phyloP scores from a whole-genome alignment of 2,797 vertebrate species.

The Acipenser transmontanus region DNA sequence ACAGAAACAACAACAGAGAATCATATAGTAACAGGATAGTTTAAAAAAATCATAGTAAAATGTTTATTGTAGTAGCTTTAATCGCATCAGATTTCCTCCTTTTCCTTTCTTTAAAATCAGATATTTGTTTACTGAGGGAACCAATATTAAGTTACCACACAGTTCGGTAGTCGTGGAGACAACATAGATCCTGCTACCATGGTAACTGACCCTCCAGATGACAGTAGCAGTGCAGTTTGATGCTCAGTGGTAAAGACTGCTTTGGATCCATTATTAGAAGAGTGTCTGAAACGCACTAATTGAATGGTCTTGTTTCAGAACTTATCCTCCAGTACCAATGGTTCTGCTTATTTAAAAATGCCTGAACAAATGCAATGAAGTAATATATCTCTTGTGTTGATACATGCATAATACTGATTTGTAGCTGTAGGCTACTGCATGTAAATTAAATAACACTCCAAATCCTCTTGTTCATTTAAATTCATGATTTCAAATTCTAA shows the following conservation, averaged over 20 bases:
- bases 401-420: background rate
- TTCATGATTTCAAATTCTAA: slow-evolving; percentile 9
- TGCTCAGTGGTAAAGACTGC: slow-evolving; percentile 8
- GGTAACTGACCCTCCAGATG: slow-evolving; percentile 15
- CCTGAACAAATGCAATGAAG: background rate
- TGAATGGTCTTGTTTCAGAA: too few species aligned
- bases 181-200: slow-evolving; percentile 17
- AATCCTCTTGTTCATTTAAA: background rate
- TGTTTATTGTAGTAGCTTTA: too few species aligned
- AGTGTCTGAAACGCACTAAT: too few species aligned
- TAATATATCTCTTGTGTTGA: background rate
- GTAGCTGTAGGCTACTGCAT: slow-evolving; percentile 1
- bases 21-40: too few species aligned
- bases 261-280: background rate
- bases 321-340: too few species aligned
- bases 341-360: too few species aligned
- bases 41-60: too few species aligned
- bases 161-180: slow-evolving; percentile 18
- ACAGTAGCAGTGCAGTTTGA: slow-evolving; percentile 6
- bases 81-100: background rate
- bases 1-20: too few species aligned
- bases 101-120: slow-evolving; percentile 1
- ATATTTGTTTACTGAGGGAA: slow-evolving; percentile 11
- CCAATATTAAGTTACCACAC: slow-evolving; percentile 14
- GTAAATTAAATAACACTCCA: background rate